Evolutionary conservation across 2,797 vertebrate species (phyloP).

Genomic region (Jordanella pulchra): DNA sequence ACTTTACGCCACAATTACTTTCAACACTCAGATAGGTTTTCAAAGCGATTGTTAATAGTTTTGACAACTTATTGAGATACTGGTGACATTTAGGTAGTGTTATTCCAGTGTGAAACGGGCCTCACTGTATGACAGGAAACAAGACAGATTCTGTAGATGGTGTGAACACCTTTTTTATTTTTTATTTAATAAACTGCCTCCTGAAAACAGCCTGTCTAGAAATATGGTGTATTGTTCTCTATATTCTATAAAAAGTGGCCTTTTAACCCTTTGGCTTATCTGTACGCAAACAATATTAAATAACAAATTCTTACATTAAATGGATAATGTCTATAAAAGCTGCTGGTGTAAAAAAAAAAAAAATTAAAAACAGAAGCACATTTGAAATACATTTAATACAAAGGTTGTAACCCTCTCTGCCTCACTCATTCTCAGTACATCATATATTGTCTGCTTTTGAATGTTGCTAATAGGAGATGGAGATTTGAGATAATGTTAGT

Average conservation of each 20-base stretch:
- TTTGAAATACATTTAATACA: neutral
- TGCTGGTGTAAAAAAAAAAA: neutral
- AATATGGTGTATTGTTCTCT: constrained; percentile 33
- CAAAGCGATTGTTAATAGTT: neutral
- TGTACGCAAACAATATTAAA: constrained; percentile 26
- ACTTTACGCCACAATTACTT: neutral
- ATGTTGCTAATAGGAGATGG: neutral
- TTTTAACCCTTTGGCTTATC: constrained; percentile 35
- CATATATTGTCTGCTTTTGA: constrained; percentile 8
- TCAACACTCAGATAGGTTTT: neutral
- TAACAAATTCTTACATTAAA: neutral
- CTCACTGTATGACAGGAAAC: neutral
- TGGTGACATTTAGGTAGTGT: neutral
- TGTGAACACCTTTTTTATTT: constrained; percentile 11
- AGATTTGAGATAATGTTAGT: neutral
- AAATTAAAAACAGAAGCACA: constrained; percentile 7
- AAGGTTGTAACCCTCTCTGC: neutral
- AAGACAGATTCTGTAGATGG: neutral
- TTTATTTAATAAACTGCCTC: neutral
- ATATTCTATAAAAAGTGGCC: constrained; percentile 46
- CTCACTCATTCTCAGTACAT: neutral
- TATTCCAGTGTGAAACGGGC: constrained; percentile 2
- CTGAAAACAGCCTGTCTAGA: neutral
- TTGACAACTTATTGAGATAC: too few relatives aligned
- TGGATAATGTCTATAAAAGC: neutral